phyloP scores from a whole-genome alignment of 2,113 vertebrate species.

The Tachycineta bicolor region DNA sequence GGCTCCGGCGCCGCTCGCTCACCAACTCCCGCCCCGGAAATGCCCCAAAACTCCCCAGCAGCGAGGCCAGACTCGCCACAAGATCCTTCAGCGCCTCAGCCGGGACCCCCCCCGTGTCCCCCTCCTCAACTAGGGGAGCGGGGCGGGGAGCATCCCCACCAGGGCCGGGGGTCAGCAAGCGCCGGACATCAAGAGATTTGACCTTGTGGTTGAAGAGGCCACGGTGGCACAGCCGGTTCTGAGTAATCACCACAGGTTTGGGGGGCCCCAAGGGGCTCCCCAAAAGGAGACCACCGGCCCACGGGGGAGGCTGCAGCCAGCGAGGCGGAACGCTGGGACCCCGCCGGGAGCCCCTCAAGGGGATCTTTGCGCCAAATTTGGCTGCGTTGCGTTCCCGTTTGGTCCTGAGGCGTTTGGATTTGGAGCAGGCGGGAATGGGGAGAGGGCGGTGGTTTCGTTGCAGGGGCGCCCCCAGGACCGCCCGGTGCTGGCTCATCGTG shows the following conservation, averaged over 20 bases:
- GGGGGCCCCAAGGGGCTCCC: neutral
- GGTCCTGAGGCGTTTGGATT: neutral
- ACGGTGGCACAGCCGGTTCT: neutral
- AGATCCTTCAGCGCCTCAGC: neutral
- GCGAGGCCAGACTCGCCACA: neutral
- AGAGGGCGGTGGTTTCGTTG: rapidly evolving
- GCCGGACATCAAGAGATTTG: neutral
- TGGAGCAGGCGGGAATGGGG: neutral
- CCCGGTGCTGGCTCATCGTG: neutral
- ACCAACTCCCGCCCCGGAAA: neutral
- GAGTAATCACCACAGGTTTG: neutral
- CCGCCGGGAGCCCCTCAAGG: rapidly evolving
- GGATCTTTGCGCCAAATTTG: neutral
- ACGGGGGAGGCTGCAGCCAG: neutral
- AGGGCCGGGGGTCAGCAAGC: neutral
- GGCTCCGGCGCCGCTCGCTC: neutral
- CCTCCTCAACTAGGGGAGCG: neutral
- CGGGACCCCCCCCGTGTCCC: too few species aligned
- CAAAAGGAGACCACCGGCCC: neutral
- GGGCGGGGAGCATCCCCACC: rapidly evolving
- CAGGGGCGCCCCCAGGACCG: too few species aligned
- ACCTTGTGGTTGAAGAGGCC: neutral
- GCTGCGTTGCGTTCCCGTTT: neutral
- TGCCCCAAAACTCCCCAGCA: neutral
- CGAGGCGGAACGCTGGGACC: rapidly evolving